phyloP scores from a whole-genome alignment of 2,888 invertebrate genomes.

The Aleiodes testaceus region DNA sequence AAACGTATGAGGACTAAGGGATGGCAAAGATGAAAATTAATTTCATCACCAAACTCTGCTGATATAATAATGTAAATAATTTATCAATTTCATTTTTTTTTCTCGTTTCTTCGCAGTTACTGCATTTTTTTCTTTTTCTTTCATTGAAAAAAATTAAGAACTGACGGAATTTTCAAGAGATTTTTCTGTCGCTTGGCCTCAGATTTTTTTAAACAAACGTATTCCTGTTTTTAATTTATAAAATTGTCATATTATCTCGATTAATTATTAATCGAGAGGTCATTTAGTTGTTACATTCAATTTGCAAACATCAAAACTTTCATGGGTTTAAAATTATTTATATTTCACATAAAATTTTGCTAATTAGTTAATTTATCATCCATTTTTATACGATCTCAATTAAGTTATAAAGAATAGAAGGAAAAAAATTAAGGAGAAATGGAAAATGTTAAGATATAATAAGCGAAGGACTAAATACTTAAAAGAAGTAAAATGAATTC shows the following conservation, averaged over 20 bases:
- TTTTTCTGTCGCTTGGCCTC: conserved; percentile 1
- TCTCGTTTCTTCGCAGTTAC: conserved; percentile 22
- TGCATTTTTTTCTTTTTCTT: conserved; percentile 20
- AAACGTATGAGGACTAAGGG: conserved; percentile 42
- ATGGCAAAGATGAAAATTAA: not conserved
- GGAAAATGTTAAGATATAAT: not conserved
- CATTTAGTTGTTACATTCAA: not conserved
- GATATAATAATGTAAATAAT: conserved; percentile 50
- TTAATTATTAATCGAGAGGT: too few species aligned
- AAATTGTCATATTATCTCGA: too few species aligned
- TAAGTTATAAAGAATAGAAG: conserved; percentile 22
- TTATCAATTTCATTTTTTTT: conserved; percentile 34
- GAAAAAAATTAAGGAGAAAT: not conserved
- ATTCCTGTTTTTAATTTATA: too few species aligned
- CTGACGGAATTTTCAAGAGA: not conserved
- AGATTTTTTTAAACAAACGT: conserved; percentile 7
- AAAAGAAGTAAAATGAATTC: not conserved
- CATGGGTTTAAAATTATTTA: not conserved
- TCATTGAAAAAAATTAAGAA: not conserved
- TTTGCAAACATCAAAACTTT: not conserved
- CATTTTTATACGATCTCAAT: conserved; percentile 40
- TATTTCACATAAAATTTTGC: not conserved
- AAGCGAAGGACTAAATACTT: conserved; percentile 32
- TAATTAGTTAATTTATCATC: conserved; percentile 26
- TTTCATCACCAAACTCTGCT: conserved; percentile 29